These are phyloP conservation scores for Drosophila vallismaia DNA, from an alignment of 2,888 invertebrate species.

Conservation along the genomic window DNA sequence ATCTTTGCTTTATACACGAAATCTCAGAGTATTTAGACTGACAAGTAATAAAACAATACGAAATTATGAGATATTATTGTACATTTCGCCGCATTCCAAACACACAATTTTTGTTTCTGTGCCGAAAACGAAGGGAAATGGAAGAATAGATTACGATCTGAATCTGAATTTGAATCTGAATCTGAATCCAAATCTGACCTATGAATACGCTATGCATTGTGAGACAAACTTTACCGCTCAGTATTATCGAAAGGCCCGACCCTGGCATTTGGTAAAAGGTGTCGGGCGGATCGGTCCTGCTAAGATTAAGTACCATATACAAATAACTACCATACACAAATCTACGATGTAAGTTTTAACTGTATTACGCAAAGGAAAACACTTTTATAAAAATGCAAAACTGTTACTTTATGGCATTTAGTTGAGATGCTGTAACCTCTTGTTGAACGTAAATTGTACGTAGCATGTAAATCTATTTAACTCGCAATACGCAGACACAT, in stretches of 20 bases:
- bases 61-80: constrained; percentile 22
- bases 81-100: constrained; percentile 21
- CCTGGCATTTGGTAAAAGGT: not conserved
- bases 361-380: constrained; percentile 59
- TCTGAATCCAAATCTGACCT: constrained; percentile 8
- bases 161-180: constrained; percentile 6
- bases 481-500: constrained; percentile 33
- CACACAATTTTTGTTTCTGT: constrained; percentile 18
- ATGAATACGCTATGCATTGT: constrained; percentile 16
- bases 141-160: constrained; percentile 17
- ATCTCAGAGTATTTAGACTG: constrained; percentile 59
- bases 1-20: constrained; percentile 28
- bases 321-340: constrained; percentile 61
- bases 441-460: constrained; percentile 74
- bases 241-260: constrained; percentile 47
- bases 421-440: constrained; percentile 69
- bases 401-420: constrained; percentile 74
- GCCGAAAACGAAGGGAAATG: constrained; percentile 8
- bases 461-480: constrained; percentile 61
- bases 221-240: constrained; percentile 64
- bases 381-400: constrained; percentile 65
- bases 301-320: constrained; percentile 51
- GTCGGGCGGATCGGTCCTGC: constrained; percentile 30
- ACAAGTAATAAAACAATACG: constrained; percentile 42
- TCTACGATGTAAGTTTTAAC: constrained; percentile 75